Evolutionary conservation across 2,113 vertebrate genomes (phyloP).

Genomic region (Saguinus imperator): DNA sequence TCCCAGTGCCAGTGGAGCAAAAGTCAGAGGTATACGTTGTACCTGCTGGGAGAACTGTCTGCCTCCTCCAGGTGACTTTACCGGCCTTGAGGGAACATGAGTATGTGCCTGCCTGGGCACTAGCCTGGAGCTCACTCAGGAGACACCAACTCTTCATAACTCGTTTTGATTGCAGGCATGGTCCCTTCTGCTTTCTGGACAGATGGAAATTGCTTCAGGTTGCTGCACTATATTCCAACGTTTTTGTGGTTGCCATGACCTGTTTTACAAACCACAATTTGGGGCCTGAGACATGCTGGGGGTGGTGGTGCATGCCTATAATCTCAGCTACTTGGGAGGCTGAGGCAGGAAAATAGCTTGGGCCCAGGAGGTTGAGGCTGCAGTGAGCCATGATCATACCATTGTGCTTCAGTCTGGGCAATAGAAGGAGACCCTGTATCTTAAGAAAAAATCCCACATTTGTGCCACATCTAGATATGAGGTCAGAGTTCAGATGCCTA

Average conservation of each 20-base stretch:
- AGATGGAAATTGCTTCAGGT: not conserved
- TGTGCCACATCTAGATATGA: not conserved
- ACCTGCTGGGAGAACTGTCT: no score
- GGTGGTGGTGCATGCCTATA: not conserved
- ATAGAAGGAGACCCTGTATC: not conserved
- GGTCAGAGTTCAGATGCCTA: not conserved
- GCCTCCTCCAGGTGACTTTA: not conserved
- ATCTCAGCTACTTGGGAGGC: not conserved
- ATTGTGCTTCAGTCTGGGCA: not conserved
- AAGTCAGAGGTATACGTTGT: not conserved
- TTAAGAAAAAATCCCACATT: not conserved
- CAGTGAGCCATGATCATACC: not conserved
- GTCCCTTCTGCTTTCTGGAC: not conserved
- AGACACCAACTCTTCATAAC: not conserved
- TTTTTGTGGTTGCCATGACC: not conserved
- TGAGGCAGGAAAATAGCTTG: not conserved
- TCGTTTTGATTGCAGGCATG: rapidly evolving
- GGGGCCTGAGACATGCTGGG: not conserved
- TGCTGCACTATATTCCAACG: rapidly evolving
- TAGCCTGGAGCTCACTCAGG: rapidly evolving
- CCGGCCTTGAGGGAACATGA: not conserved
- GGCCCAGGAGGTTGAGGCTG: not conserved
- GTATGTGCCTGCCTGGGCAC: no score
- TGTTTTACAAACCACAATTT: not conserved
- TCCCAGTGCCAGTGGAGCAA: not conserved